These are phyloP conservation scores for Paralichthys olivaceus DNA, from an alignment of 2,113 vertebrate species.

Conservation along the genomic window DNA sequence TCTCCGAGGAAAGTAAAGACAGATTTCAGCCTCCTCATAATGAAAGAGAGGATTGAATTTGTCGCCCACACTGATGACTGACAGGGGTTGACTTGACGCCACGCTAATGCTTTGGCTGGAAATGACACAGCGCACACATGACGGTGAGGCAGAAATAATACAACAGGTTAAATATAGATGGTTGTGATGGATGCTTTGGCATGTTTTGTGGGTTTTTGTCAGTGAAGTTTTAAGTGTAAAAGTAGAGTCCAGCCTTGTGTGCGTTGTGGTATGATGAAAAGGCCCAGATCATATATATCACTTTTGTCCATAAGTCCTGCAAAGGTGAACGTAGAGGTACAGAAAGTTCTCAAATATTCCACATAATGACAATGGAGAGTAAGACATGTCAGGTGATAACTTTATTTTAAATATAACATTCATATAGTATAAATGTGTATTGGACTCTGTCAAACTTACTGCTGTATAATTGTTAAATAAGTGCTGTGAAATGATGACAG, in stretches of 20 bases:
- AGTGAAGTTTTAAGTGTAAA: neutral
- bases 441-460: too few species aligned
- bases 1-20: conserved; percentile 33
- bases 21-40: conserved; percentile 25
- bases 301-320: neutral
- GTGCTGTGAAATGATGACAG: too few species aligned
- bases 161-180: neutral
- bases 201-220: neutral
- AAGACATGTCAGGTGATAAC: too few species aligned
- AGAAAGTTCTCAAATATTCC: too few species aligned
- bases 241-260: neutral
- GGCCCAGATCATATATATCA: neutral
- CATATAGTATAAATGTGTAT: too few species aligned
- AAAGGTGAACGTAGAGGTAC: too few species aligned
- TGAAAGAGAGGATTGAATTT: conserved; percentile 27
- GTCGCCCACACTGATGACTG: conserved; percentile 12
- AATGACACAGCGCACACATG: neutral
- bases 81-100: neutral
- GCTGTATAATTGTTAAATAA: too few species aligned
- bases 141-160: neutral
- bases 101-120: neutral
- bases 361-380: too few species aligned
- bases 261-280: neutral
- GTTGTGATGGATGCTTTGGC: neutral
- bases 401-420: too few species aligned